These are phyloP conservation scores for Micromesistius poutassou DNA, from an alignment of 2,797 vertebrate genomes.

Conservation along the genomic window DNA sequence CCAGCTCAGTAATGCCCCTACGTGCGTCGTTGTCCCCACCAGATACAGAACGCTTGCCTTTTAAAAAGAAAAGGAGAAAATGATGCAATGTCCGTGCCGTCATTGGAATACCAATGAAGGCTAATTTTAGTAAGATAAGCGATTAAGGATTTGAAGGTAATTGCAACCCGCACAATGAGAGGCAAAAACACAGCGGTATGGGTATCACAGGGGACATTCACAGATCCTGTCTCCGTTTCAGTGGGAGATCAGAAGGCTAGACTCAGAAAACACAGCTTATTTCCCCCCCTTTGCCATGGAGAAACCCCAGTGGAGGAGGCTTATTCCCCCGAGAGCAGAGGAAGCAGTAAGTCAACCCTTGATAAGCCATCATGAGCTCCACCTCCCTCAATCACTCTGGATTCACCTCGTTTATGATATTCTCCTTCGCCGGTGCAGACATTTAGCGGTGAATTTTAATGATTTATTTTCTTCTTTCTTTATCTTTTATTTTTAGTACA, in stretches of 20 bases:
- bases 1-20: neutral
- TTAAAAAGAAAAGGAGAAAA: neutral
- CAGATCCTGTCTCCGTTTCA: neutral
- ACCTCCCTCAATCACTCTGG: conserved; percentile 38
- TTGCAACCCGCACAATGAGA: neutral
- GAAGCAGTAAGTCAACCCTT: conserved; percentile 25
- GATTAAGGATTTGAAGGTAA: conserved; percentile 1
- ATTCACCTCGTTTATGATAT: conserved; percentile 31
- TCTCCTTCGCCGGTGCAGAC: neutral
- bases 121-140: neutral
- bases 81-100: neutral
- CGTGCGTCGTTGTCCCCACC: neutral
- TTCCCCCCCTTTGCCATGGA: conserved; percentile 33
- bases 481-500: neutral
- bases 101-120: neutral
- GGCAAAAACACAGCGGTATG: neutral
- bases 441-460: neutral
- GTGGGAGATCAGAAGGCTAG: conserved; percentile 1
- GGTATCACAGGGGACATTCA: neutral
- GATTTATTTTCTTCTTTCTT: neutral
- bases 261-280: conserved; percentile 2
- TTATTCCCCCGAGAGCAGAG: conserved; percentile 27
- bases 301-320: conserved; percentile 33
- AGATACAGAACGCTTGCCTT: neutral
- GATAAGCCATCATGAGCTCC: conserved; percentile 48